Evolutionary conservation across 2,113 vertebrate genomes (phyloP), one percentile per base, ranked within the genome.

Genomic region (Coturnix japonica): DNA sequence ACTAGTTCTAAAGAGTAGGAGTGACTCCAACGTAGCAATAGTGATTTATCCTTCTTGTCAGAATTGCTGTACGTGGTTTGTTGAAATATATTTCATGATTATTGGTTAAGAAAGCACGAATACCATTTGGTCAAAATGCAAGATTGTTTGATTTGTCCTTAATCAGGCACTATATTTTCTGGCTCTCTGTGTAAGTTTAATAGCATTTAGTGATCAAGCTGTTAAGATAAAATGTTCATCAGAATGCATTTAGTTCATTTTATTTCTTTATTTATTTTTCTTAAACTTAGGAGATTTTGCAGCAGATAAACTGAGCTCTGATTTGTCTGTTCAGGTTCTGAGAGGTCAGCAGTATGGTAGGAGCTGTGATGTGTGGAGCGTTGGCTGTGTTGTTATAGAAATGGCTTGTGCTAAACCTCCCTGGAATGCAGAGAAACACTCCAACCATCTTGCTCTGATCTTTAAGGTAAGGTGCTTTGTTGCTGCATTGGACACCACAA

Each of bases 331-430:
- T 84, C 66, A 99, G 98, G 98, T 99, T 65, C 96, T 99, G 51
- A 96, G 98, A 93, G 98, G 98, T 43, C 98, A 98, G 94, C 98
- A 99, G 11, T 99, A 99, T 37, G 98, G 98, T 15, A 98, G 98
- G 47, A 99, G 98, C 96, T 99, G 98, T 95, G 98, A 99, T n/a
- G 98, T 99, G 10, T 99, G 98, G 98, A 99, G 98, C 2, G 98
- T 98, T 73, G 98, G 98, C 81, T 99, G 98, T 89, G 98, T 98
- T 92, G 97, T 99, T 75, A 99, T 99, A 91, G 98, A 99, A 97
- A 99, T 99, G 98, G 98, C 98, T 54, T 98, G 98, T 92, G 98
- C 98, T 89, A 99, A 99, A 92, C 98, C 98, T 41, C 98, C 98
- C 2, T 99, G 98, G 98, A 98, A 99, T 4, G 98, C 98, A 23